Evolutionary conservation across 30 jellyfish, hydroid and myxozoan species (phyloP).

Genomic region (Pseudorhiza aurosa): DNA sequence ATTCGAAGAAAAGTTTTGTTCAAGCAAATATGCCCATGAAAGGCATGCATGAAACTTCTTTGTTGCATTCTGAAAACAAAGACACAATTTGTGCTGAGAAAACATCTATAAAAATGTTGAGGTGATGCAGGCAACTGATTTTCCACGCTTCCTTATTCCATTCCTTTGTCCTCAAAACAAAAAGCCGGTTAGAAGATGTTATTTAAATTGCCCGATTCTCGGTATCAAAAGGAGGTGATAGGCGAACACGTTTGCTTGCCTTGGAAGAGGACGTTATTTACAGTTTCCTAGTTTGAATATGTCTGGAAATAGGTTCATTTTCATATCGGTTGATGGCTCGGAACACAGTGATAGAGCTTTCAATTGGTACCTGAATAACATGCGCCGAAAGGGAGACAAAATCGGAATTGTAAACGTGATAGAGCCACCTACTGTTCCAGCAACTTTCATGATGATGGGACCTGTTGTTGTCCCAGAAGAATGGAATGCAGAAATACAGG

Average conservation of each 20-base stretch:
- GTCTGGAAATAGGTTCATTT: slow-evolving; percentile 44
- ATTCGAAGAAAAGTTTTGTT: too few species aligned
- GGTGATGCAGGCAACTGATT: too few species aligned
- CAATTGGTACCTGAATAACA: slow-evolving; percentile 65
- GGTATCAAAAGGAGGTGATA: slow-evolving; percentile 42
- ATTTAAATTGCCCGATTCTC: not conserved
- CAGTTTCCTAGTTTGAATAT: not conserved
- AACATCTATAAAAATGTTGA: too few species aligned
- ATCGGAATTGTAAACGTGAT: slow-evolving; percentile 73
- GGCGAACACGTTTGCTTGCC: slow-evolving; percentile 14
- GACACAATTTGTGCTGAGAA: too few species aligned
- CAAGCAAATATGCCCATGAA: too few species aligned
- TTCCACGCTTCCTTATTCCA: too few species aligned
- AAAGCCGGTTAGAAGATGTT: not conserved
- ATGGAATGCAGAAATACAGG: slow-evolving; percentile 79
- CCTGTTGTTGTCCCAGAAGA: slow-evolving; percentile 77
- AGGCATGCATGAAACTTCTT: too few species aligned
- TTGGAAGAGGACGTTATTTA: not conserved
- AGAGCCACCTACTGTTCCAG: slow-evolving; percentile 75
- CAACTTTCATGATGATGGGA: slow-evolving; percentile 80
- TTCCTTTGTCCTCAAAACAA: too few species aligned
- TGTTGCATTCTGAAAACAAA: too few species aligned
- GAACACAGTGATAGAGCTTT: slow-evolving; percentile 82
- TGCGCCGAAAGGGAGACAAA: slow-evolving; percentile 66
- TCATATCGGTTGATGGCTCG: slow-evolving; percentile 79